These are phyloP conservation scores for Drosophila nigrodunni DNA, from an alignment of 1,140 invertebrate genomes.

Conservation along the genomic window DNA sequence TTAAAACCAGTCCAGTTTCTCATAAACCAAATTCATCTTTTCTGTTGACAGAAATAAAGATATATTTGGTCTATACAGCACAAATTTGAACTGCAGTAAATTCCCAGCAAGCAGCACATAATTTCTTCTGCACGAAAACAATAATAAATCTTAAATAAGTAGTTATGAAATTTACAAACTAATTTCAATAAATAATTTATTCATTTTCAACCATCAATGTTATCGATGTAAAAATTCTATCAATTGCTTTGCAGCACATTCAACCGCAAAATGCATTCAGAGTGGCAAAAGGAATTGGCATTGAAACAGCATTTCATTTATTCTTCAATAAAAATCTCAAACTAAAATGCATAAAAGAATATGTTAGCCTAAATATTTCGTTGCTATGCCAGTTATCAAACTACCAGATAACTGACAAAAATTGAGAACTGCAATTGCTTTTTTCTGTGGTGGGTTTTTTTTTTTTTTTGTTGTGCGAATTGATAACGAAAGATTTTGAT, in stretches of 20 bases:
- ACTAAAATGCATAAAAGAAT: constrained; percentile 59
- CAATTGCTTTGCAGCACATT: constrained; percentile 23
- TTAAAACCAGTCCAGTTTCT: no score
- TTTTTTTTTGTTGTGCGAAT: constrained; percentile 45
- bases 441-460: constrained; percentile 10
- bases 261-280: constrained; percentile 13
- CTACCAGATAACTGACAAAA: constrained; percentile 2
- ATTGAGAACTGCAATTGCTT: constrained; percentile 48
- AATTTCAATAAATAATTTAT: constrained; percentile 9
- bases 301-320: constrained; percentile 53
- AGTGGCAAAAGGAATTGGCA: constrained; percentile 20
- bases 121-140: neutral
- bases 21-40: no score
- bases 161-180: neutral
- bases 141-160: neutral
- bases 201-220: constrained; percentile 17
- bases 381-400: constrained; percentile 14
- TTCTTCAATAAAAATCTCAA: constrained; percentile 34
- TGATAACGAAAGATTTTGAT: constrained; percentile 72
- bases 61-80: neutral
- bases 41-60: no score
- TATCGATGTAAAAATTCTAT: constrained; percentile 19
- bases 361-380: constrained; percentile 47
- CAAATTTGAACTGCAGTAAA: neutral
- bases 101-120: neutral